Evolutionary conservation across 2,797 vertebrate genomes (phyloP), one percentile per base, ranked within the genome.

Genomic region (Liasis olivaceus): DNA sequence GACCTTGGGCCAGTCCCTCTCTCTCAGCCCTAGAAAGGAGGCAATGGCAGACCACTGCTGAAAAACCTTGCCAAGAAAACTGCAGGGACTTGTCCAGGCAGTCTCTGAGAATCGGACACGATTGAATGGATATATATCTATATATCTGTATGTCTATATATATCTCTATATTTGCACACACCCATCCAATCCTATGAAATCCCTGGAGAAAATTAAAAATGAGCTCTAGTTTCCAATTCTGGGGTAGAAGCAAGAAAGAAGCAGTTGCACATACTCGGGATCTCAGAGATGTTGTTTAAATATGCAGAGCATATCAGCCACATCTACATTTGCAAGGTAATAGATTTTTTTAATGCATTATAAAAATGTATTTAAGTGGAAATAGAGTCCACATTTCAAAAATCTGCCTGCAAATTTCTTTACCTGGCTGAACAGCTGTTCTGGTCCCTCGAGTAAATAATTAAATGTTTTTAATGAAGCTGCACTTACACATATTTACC

Each of bases 391-490:
- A 93, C 22, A 54, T 90, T 93, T 96, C 94, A 42, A 95, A 96
- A 94, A 95, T 91, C 88, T 96, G 60, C 64, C 28, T 96, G 36
- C 91, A 94, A 96, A 95, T 97, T 17, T 92, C 91, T 97, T 96
- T 97, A 97, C 95, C 92, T 95, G 93, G 88, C 24, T 97, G 93
- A 97, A 94, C 95, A 97, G 94, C 93, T 97, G 93, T 96, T 97
- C 95, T 93, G 89, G 90, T 92, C 96, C 96, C 90, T 90, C 94
- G 96, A 92, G 95, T 97, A 97, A 97, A 97, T 96, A 97, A 96
- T 95, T 96, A 96, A 97, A 96, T 95, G 88, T 95, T 97, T 92
- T 97, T 96, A 88, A 94, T 93, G 92, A 93, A 96, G 89, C 2
- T 93, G 88, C 2, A 81, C 36, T 96, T 96, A 97, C 89, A 96